These are phyloP conservation scores for Apodemus agrarius DNA, from an alignment of 2,797 vertebrate genomes.

Conservation along the genomic window DNA sequence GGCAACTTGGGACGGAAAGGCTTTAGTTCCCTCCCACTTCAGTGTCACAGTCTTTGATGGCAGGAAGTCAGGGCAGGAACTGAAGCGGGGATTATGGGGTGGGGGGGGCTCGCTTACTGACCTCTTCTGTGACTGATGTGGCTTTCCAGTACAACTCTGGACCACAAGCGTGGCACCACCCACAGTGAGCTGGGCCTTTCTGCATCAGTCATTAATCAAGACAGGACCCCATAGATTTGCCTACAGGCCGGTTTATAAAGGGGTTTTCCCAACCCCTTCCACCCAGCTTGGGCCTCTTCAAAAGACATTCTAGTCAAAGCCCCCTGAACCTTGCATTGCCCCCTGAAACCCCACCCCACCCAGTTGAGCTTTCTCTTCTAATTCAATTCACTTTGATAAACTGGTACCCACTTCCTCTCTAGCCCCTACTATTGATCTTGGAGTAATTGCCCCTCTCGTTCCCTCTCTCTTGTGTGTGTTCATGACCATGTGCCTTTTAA, in stretches of 20 bases:
- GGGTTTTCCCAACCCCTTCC: not conserved
- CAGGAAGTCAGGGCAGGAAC: not conserved
- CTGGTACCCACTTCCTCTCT: not conserved
- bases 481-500: not conserved
- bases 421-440: not conserved
- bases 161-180: not conserved
- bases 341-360: too few relatives aligned
- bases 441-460: not conserved
- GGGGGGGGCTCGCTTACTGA: rapidly evolving
- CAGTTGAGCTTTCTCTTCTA: not conserved
- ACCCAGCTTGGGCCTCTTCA: not conserved
- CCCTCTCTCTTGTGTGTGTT: not conserved
- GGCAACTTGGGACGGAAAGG: not conserved
- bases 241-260: not conserved
- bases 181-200: not conserved
- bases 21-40: not conserved
- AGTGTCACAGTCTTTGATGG: too few relatives aligned
- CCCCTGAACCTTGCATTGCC: not conserved
- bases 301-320: not conserved
- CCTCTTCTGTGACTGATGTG: not conserved
- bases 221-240: not conserved
- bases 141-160: not conserved
- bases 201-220: not conserved
- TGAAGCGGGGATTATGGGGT: not conserved
- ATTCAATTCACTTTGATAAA: not conserved